These are phyloP conservation scores for Ceratina calcarata DNA, from an alignment of 1,140 invertebrate genomes.

Conservation along the genomic window DNA sequence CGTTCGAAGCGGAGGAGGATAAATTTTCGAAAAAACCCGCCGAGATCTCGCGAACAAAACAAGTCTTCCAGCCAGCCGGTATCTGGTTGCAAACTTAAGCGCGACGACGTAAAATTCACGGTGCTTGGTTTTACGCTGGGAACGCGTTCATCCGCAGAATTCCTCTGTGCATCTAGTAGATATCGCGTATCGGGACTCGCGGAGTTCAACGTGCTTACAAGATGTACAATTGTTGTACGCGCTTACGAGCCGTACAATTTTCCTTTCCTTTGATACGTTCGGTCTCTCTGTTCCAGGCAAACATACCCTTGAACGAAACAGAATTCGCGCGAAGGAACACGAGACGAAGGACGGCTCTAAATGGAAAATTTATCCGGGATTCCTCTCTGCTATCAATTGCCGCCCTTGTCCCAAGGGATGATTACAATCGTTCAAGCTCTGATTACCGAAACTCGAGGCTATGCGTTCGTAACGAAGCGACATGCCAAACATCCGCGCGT, in stretches of 20 bases:
- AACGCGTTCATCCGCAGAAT: not conserved
- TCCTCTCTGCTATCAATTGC: conserved; percentile 40
- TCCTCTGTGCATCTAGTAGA: too few relatives aligned
- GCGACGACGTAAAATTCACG: not conserved
- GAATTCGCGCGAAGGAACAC: conserved; percentile 62
- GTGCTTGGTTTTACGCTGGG: too few relatives aligned
- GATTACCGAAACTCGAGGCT: conserved; percentile 2
- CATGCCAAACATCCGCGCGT: not conserved
- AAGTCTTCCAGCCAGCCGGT: not conserved
- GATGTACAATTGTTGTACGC: not conserved
- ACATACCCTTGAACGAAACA: conserved; percentile 52
- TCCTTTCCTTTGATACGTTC: not conserved
- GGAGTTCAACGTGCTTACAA: too few relatives aligned
- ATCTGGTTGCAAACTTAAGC: not conserved
- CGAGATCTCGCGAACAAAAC: not conserved
- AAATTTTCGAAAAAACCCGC: too few relatives aligned
- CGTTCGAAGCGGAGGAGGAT: not conserved
- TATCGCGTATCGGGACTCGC: too few relatives aligned
- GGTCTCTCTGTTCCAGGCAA: conserved; percentile 14
- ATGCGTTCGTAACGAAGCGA: conserved; percentile 25
- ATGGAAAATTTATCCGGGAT: conserved; percentile 62
- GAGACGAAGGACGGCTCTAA: conserved; percentile 45
- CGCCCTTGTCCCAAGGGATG: conserved; percentile 16
- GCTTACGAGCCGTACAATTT: not conserved
- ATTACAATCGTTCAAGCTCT: conserved; percentile 33